A percentile compares a stretch with the other conserved stretches of the same genome.
Evolutionary conservation across 1,140 invertebrate genomes (phyloP).

Genomic region (Euschistus heros): DNA sequence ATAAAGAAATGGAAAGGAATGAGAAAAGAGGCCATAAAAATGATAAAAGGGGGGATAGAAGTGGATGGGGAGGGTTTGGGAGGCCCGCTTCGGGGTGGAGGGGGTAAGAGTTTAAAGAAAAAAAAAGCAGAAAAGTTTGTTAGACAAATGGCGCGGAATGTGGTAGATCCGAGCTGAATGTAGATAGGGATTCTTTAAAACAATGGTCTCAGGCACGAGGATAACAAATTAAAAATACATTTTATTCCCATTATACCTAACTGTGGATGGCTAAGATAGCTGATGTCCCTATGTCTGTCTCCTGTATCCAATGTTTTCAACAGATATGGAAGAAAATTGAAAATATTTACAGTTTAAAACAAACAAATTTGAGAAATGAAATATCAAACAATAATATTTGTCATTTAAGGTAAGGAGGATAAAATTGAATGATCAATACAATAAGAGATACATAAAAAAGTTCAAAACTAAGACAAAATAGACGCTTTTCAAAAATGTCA

Average conservation of each 20-base stretch:
- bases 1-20: slow-evolving; percentile 26
- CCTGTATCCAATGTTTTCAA: too few species aligned
- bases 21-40: slow-evolving; percentile 27
- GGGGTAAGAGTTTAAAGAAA: background rate
- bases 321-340: too few species aligned
- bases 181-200: slow-evolving; percentile 1
- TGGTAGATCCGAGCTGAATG: slow-evolving; percentile 16
- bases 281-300: too few species aligned
- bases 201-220: background rate
- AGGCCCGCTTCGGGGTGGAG: background rate
- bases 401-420: too few species aligned
- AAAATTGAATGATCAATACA: too few species aligned
- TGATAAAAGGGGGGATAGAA: slow-evolving; percentile 23
- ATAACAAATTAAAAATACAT: slow-evolving; percentile 29
- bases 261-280: background rate
- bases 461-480: too few species aligned
- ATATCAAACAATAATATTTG: too few species aligned
- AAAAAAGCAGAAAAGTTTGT: slow-evolving; percentile 25
- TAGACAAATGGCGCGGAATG: slow-evolving; percentile 27
- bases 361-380: too few species aligned
- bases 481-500: too few species aligned
- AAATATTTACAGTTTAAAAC: too few species aligned
- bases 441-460: too few species aligned
- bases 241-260: slow-evolving; percentile 23
- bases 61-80: background rate